These are phyloP conservation scores for Hemicentrotus pulcherrimus DNA, from an alignment of 35 echinoderm and acorn worm genomes.

Conservation along the genomic window DNA sequence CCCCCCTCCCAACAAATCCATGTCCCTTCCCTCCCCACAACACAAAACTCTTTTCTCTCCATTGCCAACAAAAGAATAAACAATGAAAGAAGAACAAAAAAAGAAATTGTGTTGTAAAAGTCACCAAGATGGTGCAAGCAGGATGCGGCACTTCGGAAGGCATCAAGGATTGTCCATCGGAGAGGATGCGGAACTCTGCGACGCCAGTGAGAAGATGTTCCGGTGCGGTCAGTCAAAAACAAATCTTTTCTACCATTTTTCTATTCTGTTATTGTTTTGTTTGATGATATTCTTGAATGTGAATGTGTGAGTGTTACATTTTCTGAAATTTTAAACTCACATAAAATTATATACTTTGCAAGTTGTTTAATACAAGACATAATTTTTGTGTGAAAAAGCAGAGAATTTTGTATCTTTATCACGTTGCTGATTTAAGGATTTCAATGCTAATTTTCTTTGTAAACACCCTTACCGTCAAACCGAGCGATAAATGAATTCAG, in stretches of 20 bases:
- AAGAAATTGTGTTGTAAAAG: slow-evolving; percentile 5
- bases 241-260: slow-evolving; percentile 48
- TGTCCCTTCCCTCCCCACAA: neutral
- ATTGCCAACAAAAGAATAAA: neutral
- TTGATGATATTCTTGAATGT: neutral
- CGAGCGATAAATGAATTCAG: no score
- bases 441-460: no score
- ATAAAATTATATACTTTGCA: no score
- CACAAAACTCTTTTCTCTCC: neutral
- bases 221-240: slow-evolving; percentile 73
- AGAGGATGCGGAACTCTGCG: neutral
- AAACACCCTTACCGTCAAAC: no score
- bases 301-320: neutral
- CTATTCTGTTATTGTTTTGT: neutral
- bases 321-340: neutral
- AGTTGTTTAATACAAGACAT: no score
- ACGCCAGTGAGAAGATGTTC: slow-evolving; percentile 42
- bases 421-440: no score
- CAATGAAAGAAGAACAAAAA: slow-evolving; percentile 32
- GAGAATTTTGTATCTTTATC: no score
- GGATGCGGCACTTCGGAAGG: neutral
- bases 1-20: neutral
- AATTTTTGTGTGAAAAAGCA: no score
- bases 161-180: neutral
- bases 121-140: slow-evolving; percentile 31